A percentile compares a stretch with the other conserved stretches of the same genome.
Conservation (phyloP, 2,113 vertebrate species). For the Oophaga pumilio region DNA sequence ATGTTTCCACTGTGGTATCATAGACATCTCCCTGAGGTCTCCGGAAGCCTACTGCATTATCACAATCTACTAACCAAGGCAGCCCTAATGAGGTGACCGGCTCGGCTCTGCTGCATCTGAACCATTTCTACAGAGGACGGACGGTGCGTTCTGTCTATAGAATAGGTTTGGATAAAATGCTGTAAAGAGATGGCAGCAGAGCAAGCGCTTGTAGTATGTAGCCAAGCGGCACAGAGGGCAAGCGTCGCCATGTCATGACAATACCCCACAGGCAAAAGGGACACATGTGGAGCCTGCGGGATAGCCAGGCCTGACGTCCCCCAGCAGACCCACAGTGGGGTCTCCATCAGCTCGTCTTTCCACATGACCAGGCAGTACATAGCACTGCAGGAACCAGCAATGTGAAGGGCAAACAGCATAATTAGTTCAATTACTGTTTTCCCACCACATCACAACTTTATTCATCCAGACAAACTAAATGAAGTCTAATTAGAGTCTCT, state of each 20-base stretch:
- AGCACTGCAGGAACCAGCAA: conserved; percentile 51
- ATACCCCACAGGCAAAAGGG: conserved; percentile 7
- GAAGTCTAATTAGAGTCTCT: not conserved
- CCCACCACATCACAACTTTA: conserved; percentile 51
- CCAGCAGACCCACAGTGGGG: conserved; percentile 16
- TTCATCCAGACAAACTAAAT: conserved; percentile 30
- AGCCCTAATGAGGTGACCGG: not conserved
- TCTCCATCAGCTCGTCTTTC: conserved; percentile 20
- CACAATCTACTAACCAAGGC: no score
- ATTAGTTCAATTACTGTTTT: conserved; percentile 56
- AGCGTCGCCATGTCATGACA: conserved; percentile 4
- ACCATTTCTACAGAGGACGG: no score
- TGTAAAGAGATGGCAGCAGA: not conserved
- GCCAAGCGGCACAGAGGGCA: not conserved
- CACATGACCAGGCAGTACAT: conserved; percentile 38
- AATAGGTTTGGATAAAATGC: not conserved
- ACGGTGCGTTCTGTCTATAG: not conserved
- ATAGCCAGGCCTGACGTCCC: not conserved
- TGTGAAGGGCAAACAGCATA: conserved; percentile 39
- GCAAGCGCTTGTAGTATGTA: not conserved
- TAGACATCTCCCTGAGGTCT: not conserved
- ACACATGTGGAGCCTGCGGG: not conserved
- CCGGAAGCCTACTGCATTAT: no score
- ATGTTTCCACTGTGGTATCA: not conserved
- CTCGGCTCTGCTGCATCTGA: not conserved